Evolutionary conservation across 2,888 invertebrate genomes (phyloP).

Genomic region (Drosophila colorata): DNA sequence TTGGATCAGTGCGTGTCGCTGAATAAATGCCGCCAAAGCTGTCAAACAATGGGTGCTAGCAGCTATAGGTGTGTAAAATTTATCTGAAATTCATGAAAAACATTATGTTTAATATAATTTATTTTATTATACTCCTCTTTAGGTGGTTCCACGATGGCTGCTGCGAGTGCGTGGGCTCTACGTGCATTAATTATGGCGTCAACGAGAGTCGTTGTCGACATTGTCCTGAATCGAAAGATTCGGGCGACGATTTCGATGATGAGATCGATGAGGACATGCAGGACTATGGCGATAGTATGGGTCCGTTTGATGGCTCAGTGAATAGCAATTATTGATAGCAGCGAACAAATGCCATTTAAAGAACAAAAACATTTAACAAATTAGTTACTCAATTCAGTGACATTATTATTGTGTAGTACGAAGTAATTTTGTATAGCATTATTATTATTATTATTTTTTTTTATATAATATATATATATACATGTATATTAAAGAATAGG

Average conservation of each 20-base stretch:
- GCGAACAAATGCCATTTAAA: constrained; percentile 65
- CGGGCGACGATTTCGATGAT: constrained; percentile 85
- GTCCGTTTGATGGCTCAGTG: constrained; percentile 84
- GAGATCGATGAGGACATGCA: constrained; percentile 83
- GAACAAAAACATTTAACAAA: constrained; percentile 65
- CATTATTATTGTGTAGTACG: constrained; percentile 79
- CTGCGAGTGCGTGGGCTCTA: constrained; percentile 95
- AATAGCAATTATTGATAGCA: constrained; percentile 80
- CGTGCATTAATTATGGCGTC: constrained; percentile 95
- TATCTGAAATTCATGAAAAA: neutral
- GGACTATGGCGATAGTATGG: constrained; percentile 88
- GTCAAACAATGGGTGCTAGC: constrained; percentile 86
- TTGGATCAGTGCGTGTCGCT: constrained; percentile 95
- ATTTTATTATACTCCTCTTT: neutral
- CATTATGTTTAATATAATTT: neutral
- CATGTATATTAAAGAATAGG: constrained; percentile 40
- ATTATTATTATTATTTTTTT: constrained; percentile 69
- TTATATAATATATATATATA: constrained; percentile 16
- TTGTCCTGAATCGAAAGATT: constrained; percentile 89
- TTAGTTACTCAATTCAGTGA: constrained; percentile 77
- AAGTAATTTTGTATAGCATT: constrained; percentile 80
- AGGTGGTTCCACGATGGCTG: constrained; percentile 97
- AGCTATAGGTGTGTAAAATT: constrained; percentile 82
- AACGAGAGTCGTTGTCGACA: constrained; percentile 92
- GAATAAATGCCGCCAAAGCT: constrained; percentile 93